Evolutionary conservation across 2,888 invertebrate species (phyloP), one percentile per base, ranked within the genome.

Genomic region (Scaptomyza reducta): DNA sequence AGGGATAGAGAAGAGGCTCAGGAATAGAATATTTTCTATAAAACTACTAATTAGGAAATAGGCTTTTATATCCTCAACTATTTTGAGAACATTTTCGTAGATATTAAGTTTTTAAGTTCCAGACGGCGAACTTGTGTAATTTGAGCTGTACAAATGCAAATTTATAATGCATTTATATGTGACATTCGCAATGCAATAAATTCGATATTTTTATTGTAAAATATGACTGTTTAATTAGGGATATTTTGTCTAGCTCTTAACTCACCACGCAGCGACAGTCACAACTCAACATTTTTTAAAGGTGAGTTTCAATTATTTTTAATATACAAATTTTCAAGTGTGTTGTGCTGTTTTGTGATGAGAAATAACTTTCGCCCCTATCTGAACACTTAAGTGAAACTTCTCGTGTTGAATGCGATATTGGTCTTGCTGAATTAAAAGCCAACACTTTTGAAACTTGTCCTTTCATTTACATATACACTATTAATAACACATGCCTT

Each of bases 1-100:
- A 93, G 93, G 80, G 94, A 93, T 27, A 66, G 75, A 56, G 93
- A 92, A 62, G 93, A 93, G 42, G 93, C 92, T 57, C 78, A 89
- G 70, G 88, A 89, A 79, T 83, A 84, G 50, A 22, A 40, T 59
- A 61, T 57, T 60, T 73, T 60, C 42, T 54, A 25, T 47, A 46
- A 53, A 44, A 47, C 74, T 67, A 49, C 33, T 33, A 22, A 11
- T 49, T 31, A 86, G 77, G 58, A 41, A 25, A 49, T 83, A 83
- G 68, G 66, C 44, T 63, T 58, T 45, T 42, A 60, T 53, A 33
- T 64, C 51, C 57, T 73, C 66, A 63, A 69, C 77, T 51, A 69
- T 59, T 83, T 73, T 69, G 63, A 64, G 66, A 58, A 58, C 56
- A 61, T 77, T 77, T 64, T 68, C n/a, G 10, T 77, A 75, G 68